Evolutionary conservation across 2,888 invertebrate genomes (phyloP), one percentile per base, ranked within the genome.

Genomic region (Tenthredo notha): DNA sequence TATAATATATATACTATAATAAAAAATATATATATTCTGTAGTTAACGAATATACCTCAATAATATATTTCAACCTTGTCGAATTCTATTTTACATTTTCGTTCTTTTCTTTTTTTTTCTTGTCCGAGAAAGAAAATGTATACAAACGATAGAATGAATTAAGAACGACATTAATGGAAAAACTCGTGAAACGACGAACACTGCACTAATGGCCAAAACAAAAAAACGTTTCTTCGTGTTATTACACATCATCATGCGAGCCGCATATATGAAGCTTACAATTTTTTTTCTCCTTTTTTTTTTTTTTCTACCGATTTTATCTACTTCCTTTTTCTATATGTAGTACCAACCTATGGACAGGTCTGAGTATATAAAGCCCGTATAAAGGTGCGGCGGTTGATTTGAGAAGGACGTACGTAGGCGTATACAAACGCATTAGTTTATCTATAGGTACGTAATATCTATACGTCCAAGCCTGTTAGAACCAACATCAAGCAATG

Each of bases 391-490:
- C 70, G 33, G 37, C 70, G 70, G 3, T 54, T 54, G n/a, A 25
- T 21, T 61, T 25, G 25, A 70, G 70, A 70, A 70, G 70, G 70
- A 70, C 70, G 18, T n/a, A 70, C 70, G 70, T 70, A 70, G 70
- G 70, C 70, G 70, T 70, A 70, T 15, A 61, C 29, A 70, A n/a
- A 37, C 70, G n/a, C 70, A 70, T 40, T 70, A 70, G 37, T 37
- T 70, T 37, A 70, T 40, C 70, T 40, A 4, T 33, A 33, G 33
- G 37, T 33, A 40, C 37, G 37, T 18, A 5, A 70, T 70, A 37
- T 37, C 33, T 70, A 50, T 50, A 50, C 9, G 2, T n/a, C 50
- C 18, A 50, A 47, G 18, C 47, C 0, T n/a, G n/a, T n/a, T n/a
- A n/a, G n/a, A n/a, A n/a, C n/a, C n/a, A n/a, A n/a, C n/a, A n/a